Evolutionary conservation across 2,797 vertebrate genomes (phyloP), one percentile per base, ranked within the genome.

Genomic region (Gymnoscopelus microlampas): DNA sequence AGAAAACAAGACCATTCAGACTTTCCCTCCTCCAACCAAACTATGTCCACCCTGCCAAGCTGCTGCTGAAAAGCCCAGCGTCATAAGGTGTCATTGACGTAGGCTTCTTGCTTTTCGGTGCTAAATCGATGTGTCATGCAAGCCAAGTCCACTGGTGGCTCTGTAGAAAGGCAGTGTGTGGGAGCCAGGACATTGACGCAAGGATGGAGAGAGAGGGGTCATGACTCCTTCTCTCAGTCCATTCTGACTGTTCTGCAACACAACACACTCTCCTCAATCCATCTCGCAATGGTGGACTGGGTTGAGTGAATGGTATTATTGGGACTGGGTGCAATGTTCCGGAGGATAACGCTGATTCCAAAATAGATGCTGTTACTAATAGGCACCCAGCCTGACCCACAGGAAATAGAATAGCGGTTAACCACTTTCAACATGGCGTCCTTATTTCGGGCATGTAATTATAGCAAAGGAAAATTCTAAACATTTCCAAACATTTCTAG

Each of bases 161-260:
- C 71, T 54, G 63, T 71, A 81, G 66, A 87, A 80, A 71, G 69
- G 3, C 53, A 69, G 53, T 64, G 56, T 44, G 35, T 62, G 56
- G 8, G 68, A 60, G 74, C 74, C 80, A 80, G 74, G 19, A 10
- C 2, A 5, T 19, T 86, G 78, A 89, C 81, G 74, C 86, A 81
- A 75, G 70, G 51, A 63, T 3, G 62, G 70, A 83, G 70, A 51
- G 61, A 35, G 24, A 76, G 57, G 2, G 82, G 70, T 74, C 53
- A 14, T 26, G 44, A 76, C 75, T 73, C n/a, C 50, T 51, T 66
- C 57, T 60, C 53, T 72, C 24, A 63, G 67, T 69, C 57, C 60
- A 35, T 13, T 71, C 73, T 82, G 73, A 66, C 74, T 80, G 73
- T 72, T 70, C 51, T 10, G 63, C 47, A 53, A 39, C 19, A 29